Base-by-base conservation (phyloP, 2,797 vertebrate species). In the Atherinosoma microstoma region DNA sequence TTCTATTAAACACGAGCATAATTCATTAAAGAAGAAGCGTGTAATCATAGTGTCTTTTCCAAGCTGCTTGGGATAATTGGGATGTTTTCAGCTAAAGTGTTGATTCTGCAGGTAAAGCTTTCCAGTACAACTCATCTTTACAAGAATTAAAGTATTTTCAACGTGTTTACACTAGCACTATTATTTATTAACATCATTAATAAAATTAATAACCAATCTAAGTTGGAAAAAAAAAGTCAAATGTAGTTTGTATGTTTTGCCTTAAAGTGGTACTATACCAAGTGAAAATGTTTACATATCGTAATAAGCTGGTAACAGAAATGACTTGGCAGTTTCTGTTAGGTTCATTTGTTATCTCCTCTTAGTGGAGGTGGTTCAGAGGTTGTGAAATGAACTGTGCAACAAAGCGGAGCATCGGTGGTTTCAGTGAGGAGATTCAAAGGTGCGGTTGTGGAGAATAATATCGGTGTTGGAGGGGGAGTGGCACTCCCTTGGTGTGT, bases 281-380 rank as follows among this genome's bases (percentile, higher is more conserved):
- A 27, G 8, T 49, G 8, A 54, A 38, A 0, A 8, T n/a, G 10
- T 53, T 30, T 27, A 54, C 18, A 7, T 71, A 58, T 20, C 60
- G 35, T 67, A 32, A 15, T 15, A 60, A 60, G 20, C 6, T 24
- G 12, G 4, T n/a, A 67, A 29, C 10, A 60, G 6, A 66, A 40
- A 45, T 11, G n/a, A n/a, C 24, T 3, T 18, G 6, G 22, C 20
- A 13, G n/a, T 40, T 42, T 51, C 40, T 36, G 32, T 36, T 38
- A 1, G 29, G 22, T 2, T 88, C 40, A 88, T 0, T 78, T 79
- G 69, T 63, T 89, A 10, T 91, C 91, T 71, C 89, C 91, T 82
- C 89, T 71, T 0, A 77, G 79, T 45, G 76, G 84, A 11, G 45
- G 32, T 0, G 69, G 62, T 57, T 73, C 70, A 35, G 59, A 9